Evolutionary conservation across 2,888 invertebrate species (phyloP), one percentile per base, ranked within the genome.

Genomic region (Tribolium freemani): DNA sequence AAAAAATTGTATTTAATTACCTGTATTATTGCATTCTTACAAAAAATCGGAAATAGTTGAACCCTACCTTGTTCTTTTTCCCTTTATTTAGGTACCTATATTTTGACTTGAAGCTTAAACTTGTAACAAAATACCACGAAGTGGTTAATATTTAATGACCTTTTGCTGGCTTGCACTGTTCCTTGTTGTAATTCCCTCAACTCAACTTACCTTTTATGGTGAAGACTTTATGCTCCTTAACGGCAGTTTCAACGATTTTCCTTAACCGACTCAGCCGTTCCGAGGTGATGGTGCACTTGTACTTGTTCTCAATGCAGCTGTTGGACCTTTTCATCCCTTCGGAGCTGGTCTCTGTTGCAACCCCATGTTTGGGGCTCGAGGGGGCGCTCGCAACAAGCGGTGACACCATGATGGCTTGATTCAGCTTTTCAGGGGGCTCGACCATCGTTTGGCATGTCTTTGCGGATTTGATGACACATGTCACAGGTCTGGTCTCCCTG

Each of bases 211-310:
- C 86, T 91, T 83, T 92, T 9, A 86, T 91, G 81, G 91, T 91
- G 79, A 93, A 93, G 30, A 91, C 90, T 84, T 90, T 91, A 75
- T 88, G 90, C 3, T 91, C 90, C 77, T 87, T 91, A 81, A 91
- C 89, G 0, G 93, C 92, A 60, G 86, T 88, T 20, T 93, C 93
- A 0, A 92, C 92, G 73, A 89, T 87, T 77, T 90, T 91, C 73
- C 90, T 89, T 69, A 93, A 83, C 73, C 91, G 90, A 82, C 89
- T 89, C 88, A 93, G 89, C 81, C 91, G 87, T 6, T 93, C 93
- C 50, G 88, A 89, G 73, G 90, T 90, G 51, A 93, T 91, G 87
- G 91, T 90, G 75, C 87, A 87, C 75, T 82, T 82, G 70, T 83
- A 82, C 72, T 84, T 84, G 53, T 69, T 78, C 48, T 83, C 83